Evolutionary conservation across 2,888 invertebrate genomes (phyloP).

Genomic region (Seladonia tumulorum): DNA sequence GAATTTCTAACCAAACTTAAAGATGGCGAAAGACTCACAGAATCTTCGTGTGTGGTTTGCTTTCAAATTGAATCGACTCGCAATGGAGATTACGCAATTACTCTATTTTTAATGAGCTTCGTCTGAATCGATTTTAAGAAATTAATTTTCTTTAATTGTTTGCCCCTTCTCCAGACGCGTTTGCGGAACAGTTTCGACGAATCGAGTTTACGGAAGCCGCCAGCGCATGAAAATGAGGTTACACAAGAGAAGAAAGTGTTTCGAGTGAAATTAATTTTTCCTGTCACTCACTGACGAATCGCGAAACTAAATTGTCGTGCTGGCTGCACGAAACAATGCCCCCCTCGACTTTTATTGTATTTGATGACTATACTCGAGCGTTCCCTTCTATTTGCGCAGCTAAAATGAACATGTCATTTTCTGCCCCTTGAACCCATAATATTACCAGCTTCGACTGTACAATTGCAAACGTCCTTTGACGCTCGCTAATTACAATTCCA

Average conservation of each 20-base stretch:
- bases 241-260: neutral
- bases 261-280: neutral
- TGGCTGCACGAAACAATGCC: neutral
- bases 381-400: neutral
- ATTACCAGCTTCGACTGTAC: neutral
- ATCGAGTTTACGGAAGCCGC: neutral
- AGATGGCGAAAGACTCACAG: no score
- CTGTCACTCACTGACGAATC: neutral
- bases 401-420: neutral
- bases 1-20: no score
- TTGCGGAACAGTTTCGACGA: neutral
- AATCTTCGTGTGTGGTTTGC: no score
- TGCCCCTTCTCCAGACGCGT: neutral
- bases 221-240: neutral
- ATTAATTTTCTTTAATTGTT: neutral
- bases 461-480: neutral
- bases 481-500: neutral
- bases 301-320: neutral
- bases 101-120: neutral
- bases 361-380: neutral
- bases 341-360: neutral
- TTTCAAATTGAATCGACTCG: neutral
- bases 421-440: neutral
- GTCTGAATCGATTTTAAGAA: neutral
- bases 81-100: neutral